Percentiles rank a stretch among this genome's conserved stretches.
phyloP scores from a whole-genome alignment of 2,113 vertebrate genomes.

The Fregata magnificens region DNA sequence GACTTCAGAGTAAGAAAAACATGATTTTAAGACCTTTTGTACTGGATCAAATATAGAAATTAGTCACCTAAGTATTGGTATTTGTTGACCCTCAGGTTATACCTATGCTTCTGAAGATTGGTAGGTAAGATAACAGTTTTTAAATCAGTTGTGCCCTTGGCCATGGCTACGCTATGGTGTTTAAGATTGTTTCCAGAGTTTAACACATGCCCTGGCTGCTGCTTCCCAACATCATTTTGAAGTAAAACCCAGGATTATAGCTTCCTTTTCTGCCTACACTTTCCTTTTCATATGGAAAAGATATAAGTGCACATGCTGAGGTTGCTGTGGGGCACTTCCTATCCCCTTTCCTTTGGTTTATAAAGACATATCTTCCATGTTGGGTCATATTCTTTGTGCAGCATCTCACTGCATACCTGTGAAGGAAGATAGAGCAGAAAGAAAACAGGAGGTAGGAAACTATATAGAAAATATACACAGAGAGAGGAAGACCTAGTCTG shows the following conservation, averaged over 20 bases:
- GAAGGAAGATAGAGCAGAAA: background rate
- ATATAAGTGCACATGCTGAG: background rate
- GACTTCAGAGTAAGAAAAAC: background rate
- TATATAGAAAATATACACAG: background rate
- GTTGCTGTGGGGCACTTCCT: background rate
- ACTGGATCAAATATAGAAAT: background rate
- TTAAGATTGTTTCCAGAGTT: background rate
- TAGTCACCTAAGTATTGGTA: background rate
- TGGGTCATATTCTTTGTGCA: background rate
- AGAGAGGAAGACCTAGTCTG: background rate
- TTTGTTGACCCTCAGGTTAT: background rate
- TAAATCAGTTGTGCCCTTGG: background rate
- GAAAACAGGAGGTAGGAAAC: background rate
- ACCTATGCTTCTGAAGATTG: background rate
- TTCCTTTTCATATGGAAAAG: background rate
- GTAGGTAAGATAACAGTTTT: background rate
- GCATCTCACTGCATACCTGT: background rate
- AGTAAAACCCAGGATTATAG: background rate
- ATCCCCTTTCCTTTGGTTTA: background rate
- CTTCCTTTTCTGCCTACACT: background rate
- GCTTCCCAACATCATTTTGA: background rate
- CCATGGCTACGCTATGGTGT: background rate
- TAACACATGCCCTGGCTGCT: background rate
- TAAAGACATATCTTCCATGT: background rate
- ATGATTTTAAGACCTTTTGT: background rate